Evolutionary conservation across 2,797 vertebrate species (phyloP).

Genomic region (Enteromius fasciolatus): DNA sequence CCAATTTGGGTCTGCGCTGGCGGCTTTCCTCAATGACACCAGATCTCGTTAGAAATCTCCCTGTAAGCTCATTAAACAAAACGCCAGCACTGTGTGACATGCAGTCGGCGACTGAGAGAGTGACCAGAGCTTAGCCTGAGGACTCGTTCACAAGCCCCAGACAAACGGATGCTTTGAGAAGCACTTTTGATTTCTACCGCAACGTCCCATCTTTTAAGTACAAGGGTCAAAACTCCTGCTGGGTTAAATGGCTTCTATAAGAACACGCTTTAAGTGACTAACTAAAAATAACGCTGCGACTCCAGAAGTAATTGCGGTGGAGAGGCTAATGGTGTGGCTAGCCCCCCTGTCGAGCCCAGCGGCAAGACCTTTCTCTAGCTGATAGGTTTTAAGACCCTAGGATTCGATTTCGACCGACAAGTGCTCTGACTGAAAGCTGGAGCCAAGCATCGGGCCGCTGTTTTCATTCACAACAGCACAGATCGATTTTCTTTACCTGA

Average conservation of each 20-base stretch:
- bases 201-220: constrained; percentile 26
- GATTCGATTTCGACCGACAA: constrained; percentile 56
- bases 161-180: constrained; percentile 45
- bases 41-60: constrained; percentile 40
- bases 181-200: constrained; percentile 42
- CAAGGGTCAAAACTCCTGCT: constrained; percentile 32
- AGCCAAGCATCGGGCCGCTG: constrained; percentile 58
- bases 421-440: constrained; percentile 50
- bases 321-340: constrained; percentile 55
- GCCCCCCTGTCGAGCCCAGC: constrained; percentile 52
- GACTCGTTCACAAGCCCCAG: background rate
- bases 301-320: constrained; percentile 55
- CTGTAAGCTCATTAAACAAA: constrained; percentile 47
- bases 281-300: constrained; percentile 57
- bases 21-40: constrained; percentile 12
- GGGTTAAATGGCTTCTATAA: constrained; percentile 56
- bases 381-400: constrained; percentile 53
- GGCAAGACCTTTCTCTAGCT: constrained; percentile 43
- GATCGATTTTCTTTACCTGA: constrained; percentile 77
- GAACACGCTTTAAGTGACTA: constrained; percentile 54
- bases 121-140: constrained; percentile 37
- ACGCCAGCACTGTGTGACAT: constrained; percentile 3
- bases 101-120: constrained; percentile 12
- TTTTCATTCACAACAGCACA: constrained; percentile 69
- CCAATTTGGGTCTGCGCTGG: constrained; percentile 23